Base-by-base conservation (phyloP, 2,888 invertebrate genomes). In the Eutolmus rufibarbis region DNA sequence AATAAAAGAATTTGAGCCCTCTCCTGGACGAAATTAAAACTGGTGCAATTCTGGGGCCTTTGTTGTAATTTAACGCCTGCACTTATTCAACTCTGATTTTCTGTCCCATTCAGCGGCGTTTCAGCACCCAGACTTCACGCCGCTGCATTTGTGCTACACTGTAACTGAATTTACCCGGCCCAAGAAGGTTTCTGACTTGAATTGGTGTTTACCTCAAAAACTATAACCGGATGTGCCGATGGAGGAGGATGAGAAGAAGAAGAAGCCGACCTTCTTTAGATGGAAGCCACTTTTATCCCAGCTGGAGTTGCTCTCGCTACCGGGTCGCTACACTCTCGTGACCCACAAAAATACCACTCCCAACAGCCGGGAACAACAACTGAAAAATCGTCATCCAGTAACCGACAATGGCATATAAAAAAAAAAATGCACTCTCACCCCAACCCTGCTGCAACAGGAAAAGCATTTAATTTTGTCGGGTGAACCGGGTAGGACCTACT, bases 1-100 rank as follows among this genome's bases (percentile, higher is more conserved):
- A 23, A 66, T 7, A 66, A 57, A 57, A 57, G 5, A 66, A 12
- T 57, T 51, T 3, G 12, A 66, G 66, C 23, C 66, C 66, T 23
- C 79, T 51, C 51, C n/a, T 79, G 28, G 37, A 76, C 76, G 51
- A 79, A 79, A 40, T 79, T 79, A 79, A 79, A 76, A 76, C 51
- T 51, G 7, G 31, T 56, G 79, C 79, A 79, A 79, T 79, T 51
- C 78, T 19, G 37, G n/a, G 40, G 14, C 1, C 46, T 43, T 79
- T 51, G 37, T 23, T 51, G 51, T 79, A 51, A 79, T 79, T 79
- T 51, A 46, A 23, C 79, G 23, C 79, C 79, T 79, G 51, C 14
- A 51, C 76, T 37, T 37, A 37, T 76, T 76, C 37, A 34, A 31
- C 76, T 34, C 34, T 76, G 76, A 37, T 76, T 66, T 51, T 57